Conservation (phyloP, 2,888 invertebrate genomes). For the Epiperipatus broadwayi region DNA sequence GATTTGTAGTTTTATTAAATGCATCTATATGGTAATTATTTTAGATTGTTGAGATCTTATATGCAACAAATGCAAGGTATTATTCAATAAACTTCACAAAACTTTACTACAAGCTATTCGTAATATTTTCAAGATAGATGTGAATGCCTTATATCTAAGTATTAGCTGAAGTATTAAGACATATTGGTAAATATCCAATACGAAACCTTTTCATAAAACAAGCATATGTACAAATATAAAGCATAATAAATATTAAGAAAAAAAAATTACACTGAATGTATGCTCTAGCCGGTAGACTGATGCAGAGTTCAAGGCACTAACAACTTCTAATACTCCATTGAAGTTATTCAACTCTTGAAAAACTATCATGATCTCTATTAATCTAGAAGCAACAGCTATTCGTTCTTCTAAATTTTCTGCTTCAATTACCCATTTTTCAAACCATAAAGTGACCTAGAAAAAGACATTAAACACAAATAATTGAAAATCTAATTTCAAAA, state of each 20-base stretch:
- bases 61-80: too few species aligned
- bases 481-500: slow-evolving; percentile 9
- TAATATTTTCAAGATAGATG: too few species aligned
- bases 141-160: too few species aligned
- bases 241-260: slow-evolving; percentile 12
- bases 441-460: slow-evolving; percentile 73
- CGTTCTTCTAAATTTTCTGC: slow-evolving; percentile 89
- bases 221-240: slow-evolving; percentile 17
- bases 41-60: too few species aligned
- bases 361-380: slow-evolving; percentile 84
- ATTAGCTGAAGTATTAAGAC: too few species aligned
- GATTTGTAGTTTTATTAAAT: too few species aligned
- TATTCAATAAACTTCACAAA: too few species aligned
- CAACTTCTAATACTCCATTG: slow-evolving; percentile 83
- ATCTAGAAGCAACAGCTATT: slow-evolving; percentile 64
- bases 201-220: too few species aligned
- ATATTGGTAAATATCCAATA: slow-evolving; percentile 8
- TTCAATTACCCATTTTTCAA: slow-evolving; percentile 86
- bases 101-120: too few species aligned
- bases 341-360: slow-evolving; percentile 94
- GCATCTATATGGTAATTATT: too few species aligned
- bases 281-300: slow-evolving; percentile 68
- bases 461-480: background rate
- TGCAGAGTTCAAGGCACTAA: slow-evolving; percentile 75
- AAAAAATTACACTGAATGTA: slow-evolving; percentile 47